Base-by-base conservation (phyloP, 1,140 invertebrate genomes). In the Ceratosolen solmsi region DNA sequence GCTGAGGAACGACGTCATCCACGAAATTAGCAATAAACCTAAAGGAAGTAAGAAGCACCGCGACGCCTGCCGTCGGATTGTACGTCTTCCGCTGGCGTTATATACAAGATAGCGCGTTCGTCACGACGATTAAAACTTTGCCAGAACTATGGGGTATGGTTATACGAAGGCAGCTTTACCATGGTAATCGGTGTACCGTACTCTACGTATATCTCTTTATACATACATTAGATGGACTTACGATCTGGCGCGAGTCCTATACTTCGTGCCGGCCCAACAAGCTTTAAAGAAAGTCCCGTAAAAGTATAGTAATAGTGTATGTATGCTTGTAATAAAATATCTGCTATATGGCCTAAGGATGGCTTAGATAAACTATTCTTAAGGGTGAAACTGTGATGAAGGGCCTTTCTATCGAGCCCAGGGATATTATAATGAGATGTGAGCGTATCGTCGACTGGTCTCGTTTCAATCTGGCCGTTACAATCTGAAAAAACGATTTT, bases 361-460 rank as follows among this genome's bases (percentile, higher is more conserved):
- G 25, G 83, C 83, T 85, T 87, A 86, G 87, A 88, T 86, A 89
- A 89, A 90, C 87, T 89, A 88, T 89, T 90, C 90, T 91, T 89
- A 87, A 84, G 84, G 82, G 85, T 87, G 41, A 38, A 27, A 15
- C 54, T 41, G 11, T 51, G 27, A 13, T 11, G n/a, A n/a, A n/a
- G 30, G 60, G 3, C 15, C 60, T 63, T 33, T 63, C 3, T 11
- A 63, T 63, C 30, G 30, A 20, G 27, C 17, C 2, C 8, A 0
- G 2, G 30, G 27, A 74, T 75, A 49, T 51, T 65, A 76, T 56
- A 73, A 74, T 68, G 51, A 54, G 51, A 54, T 3, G 51, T 17
- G 51, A 63, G 65, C 78, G 82, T 83, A 74, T 22, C 22, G n/a
- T 30, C 22, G 65, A 38, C 20, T 73, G 33, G 60, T 58, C 74